phyloP scores from a whole-genome alignment of 2,113 vertebrate species.

The Megaleporinus macrocephalus region DNA sequence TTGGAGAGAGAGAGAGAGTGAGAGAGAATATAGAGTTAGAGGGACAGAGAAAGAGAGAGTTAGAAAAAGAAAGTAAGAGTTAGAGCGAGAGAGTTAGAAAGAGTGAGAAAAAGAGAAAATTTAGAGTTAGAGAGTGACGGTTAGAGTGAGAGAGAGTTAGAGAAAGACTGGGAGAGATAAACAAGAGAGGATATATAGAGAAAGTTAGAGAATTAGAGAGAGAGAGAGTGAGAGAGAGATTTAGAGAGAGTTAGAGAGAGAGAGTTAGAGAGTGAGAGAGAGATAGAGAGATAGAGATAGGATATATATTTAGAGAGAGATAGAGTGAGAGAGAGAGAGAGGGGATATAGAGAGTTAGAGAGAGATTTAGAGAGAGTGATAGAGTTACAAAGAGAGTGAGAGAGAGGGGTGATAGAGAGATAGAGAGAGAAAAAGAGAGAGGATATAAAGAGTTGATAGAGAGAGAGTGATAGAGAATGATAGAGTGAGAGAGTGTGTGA shows the following conservation, averaged over 20 bases:
- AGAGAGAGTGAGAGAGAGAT: no score
- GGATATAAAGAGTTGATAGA: not conserved
- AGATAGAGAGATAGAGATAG: no score
- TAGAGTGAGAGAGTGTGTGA: not conserved
- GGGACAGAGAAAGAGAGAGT: no score
- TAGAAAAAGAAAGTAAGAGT: not conserved
- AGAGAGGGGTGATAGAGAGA: no score
- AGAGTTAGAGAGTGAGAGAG: not conserved
- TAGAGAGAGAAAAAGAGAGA: no score
- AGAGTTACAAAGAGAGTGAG: not conserved
- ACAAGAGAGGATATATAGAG: no score
- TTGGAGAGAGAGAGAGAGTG: no score
- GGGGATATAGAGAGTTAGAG: not conserved
- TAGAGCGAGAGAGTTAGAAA: not conserved
- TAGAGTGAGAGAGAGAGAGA: not conserved
- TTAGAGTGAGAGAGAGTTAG: no score
- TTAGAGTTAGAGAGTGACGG: not conserved
- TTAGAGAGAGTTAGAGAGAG: not conserved
- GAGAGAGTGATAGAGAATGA: no score
- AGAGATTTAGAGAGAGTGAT: no score
- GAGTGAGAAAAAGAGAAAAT: not conserved
- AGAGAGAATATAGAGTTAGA: no score
- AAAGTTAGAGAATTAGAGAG: no score
- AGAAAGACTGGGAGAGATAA: not conserved
- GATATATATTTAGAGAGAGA: not conserved